Percentiles rank a stretch among this genome's conserved stretches.
Conservation (phyloP, 2,797 vertebrate genomes). For the Orestias chungarensis region DNA sequence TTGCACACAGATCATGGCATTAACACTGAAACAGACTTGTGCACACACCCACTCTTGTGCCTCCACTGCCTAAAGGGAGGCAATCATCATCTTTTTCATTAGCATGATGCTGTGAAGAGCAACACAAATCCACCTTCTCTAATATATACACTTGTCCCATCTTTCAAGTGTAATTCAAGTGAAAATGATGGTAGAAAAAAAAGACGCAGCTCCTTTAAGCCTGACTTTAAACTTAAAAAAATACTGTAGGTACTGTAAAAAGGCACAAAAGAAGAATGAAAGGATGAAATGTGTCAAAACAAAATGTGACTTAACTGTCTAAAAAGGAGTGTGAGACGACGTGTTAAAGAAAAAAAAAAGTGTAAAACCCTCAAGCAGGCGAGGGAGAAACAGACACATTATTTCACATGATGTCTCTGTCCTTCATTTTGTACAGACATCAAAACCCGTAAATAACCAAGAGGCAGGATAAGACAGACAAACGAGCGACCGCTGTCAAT, state of each 20-base stretch:
- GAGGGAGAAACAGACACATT: neutral
- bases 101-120: conserved; percentile 66
- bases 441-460: conserved; percentile 15
- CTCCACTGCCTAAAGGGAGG: conserved; percentile 56
- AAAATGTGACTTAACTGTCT: conserved; percentile 6
- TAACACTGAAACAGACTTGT: conserved; percentile 43
- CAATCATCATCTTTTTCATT: conserved; percentile 68
- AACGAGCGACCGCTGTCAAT: conserved; percentile 36
- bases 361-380: neutral
- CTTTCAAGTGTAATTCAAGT: conserved; percentile 10
- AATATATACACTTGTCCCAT: conserved; percentile 34
- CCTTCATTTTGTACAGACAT: conserved; percentile 42
- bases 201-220: conserved; percentile 9
- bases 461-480: conserved; percentile 4
- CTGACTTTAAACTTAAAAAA: neutral
- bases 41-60: conserved; percentile 44
- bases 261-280: conserved; percentile 1
- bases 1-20: conserved; percentile 22
- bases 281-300: neutral
- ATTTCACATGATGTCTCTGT: conserved; percentile 18
- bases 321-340: neutral
- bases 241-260: neutral
- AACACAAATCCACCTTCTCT: conserved; percentile 54
- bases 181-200: conserved; percentile 23
- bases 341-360: neutral